Evolutionary conservation across 2,113 vertebrate genomes (phyloP).

Genomic region (Nycticebus coucang): DNA sequence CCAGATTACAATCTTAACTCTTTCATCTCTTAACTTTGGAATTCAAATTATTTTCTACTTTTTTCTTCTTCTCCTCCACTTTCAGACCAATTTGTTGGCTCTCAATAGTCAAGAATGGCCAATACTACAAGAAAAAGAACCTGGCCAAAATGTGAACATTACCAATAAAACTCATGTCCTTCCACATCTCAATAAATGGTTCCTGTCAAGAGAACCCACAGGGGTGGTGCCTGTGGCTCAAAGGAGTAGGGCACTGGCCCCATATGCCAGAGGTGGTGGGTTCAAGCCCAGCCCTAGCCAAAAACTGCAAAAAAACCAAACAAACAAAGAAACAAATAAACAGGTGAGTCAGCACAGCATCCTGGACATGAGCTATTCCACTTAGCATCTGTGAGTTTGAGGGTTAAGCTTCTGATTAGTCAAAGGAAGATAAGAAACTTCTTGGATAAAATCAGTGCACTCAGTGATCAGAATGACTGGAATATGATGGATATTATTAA

Average conservation of each 20-base stretch:
- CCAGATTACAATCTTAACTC: background rate
- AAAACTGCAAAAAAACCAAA: too few species aligned
- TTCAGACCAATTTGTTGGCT: background rate
- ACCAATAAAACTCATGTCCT: background rate
- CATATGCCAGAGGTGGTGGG: too few species aligned
- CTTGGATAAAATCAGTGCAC: conserved; percentile 56
- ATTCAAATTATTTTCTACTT: background rate
- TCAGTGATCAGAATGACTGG: background rate
- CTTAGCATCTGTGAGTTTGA: background rate
- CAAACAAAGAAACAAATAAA: too few species aligned
- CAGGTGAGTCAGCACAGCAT: background rate
- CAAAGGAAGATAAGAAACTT: conserved; percentile 52
- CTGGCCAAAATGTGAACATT: background rate
- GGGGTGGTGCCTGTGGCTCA: too few species aligned
- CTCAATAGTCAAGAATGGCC: background rate
- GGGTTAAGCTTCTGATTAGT: background rate
- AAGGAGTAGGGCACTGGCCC: too few species aligned
- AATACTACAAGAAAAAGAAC: background rate
- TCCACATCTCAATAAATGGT: background rate
- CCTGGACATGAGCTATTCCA: too few species aligned
- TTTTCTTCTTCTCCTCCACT: background rate
- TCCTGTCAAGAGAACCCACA: too few species aligned
- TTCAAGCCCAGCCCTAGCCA: too few species aligned
- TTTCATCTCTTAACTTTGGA: background rate
- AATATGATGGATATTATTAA: conserved; percentile 56